Base-by-base conservation (phyloP, 2,888 invertebrate species). In the Mesorhabditis belari region DNA sequence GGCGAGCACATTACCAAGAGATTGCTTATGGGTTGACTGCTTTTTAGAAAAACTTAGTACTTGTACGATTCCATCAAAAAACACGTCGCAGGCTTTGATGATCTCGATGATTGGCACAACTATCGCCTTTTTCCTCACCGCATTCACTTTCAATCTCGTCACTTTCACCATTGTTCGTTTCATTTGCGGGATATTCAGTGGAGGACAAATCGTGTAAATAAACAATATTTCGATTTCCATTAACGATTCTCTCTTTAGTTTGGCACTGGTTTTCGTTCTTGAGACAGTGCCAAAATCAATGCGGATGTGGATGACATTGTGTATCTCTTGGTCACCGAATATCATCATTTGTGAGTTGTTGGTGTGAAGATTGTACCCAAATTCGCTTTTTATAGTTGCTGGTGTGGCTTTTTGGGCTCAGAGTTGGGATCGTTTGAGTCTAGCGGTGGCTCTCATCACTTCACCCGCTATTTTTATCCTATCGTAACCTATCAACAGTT, bases 161-260 rank as follows among this genome's bases (percentile, higher is more conserved):
- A 12, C 56, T n/a, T 69, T 69, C 59, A 69, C 69, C 12, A 27
- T 56, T 9, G 35, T 70, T 25, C 62, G 63, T 12, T 54, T 60
- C 49, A 24, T 61, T 19, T 49, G 63, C n/a, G 62, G 64, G 60
- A 50, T 69, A 27, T 70, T 70, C 51, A 62, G 60, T 21, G 69
- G 69, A 3, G 69, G 69, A 6, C 60, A 63, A 25, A 66, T 57
- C 57, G 65, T 64, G 66, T 66, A 28, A 28, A 56, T 25, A n/a
- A 35, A 35, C 12, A 35, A n/a, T 35, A 9, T n/a, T 9, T 9
- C 44, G 44, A 35, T 35, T 17, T n/a, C 44, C n/a, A 35, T 17
- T 17, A 17, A 35, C 44, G 44, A 35, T n/a, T n/a, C 44, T 35
- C 12, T 17, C 44, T 35, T 17, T 35, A 35, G 44, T 17, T 35